A percentile compares a stretch with the other conserved stretches of the same genome.
These are phyloP conservation scores for Ormyrus nitidulus DNA, from an alignment of 2,888 invertebrate genomes.

Conservation along the genomic window DNA sequence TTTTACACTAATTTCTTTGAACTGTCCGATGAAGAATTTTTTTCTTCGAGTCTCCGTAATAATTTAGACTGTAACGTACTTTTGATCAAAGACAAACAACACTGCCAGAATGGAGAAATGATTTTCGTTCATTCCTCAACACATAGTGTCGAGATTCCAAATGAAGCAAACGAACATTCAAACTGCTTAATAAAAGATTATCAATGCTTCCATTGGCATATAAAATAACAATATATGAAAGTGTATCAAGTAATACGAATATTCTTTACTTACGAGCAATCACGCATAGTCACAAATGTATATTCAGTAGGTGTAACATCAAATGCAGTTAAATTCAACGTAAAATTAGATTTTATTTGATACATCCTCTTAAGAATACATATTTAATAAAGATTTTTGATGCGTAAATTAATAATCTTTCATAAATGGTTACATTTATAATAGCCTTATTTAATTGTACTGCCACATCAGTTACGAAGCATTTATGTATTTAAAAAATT, in stretches of 20 bases:
- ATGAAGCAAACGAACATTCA: too few relatives aligned
- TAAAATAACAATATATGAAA: slow-evolving; percentile 60
- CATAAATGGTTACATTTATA: slow-evolving; percentile 61
- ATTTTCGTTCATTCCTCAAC: background rate
- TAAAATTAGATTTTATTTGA: too few relatives aligned
- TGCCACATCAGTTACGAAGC: slow-evolving; percentile 60
- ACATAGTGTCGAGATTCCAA: too few relatives aligned
- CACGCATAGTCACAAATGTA: slow-evolving; percentile 17
- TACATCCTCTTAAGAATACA: slow-evolving; percentile 38
- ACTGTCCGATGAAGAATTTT: slow-evolving; percentile 35
- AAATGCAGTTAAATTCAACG: too few relatives aligned
- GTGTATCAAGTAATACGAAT: slow-evolving; percentile 60
- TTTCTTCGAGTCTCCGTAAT: slow-evolving; percentile 41
- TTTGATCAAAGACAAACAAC: slow-evolving; percentile 38
- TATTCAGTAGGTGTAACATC: slow-evolving; percentile 52
- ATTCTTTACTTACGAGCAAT: slow-evolving; percentile 60
- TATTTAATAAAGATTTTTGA: slow-evolving; percentile 62
- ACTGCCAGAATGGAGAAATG: slow-evolving; percentile 52
- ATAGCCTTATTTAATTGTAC: slow-evolving; percentile 60
- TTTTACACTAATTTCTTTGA: slow-evolving; percentile 43
- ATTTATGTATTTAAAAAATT: slow-evolving; percentile 58
- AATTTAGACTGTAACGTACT: slow-evolving; percentile 42
- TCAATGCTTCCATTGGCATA: slow-evolving; percentile 69
- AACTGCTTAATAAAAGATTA: slow-evolving; percentile 12
- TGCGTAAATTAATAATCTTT: slow-evolving; percentile 64